Evolutionary conservation across 2,113 vertebrate genomes (phyloP), one percentile per base, ranked within the genome.

Genomic region (Pseudois nayaur): DNA sequence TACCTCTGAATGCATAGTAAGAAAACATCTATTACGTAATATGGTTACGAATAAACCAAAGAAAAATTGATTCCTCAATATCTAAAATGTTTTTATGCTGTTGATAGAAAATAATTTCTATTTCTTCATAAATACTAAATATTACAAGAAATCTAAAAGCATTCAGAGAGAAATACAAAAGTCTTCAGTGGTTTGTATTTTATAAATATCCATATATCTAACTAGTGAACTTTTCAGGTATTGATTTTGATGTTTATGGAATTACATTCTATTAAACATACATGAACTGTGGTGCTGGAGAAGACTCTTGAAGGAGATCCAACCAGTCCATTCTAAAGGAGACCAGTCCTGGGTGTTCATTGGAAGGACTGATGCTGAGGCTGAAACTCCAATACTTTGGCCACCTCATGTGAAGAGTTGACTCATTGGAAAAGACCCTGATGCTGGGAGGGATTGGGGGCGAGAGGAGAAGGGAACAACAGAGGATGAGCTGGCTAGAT

Each of bases 131-230:
- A 92, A 10, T 59, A 93, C 13, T 31, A 84, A 87, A 79, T 59
- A 94, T 14, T 92, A n/a, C 1, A 93, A 95, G 16, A 94, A 57
- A 76, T 82, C 48, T 96, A 94, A 93, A 85, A 88, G 16, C 9
- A 87, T 76, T 94, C 14, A 86, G 78, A 88, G 48, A 93, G 3
- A 94, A 90, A 94, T 57, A 92, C 3, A 88, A 93, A 97, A 96
- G 6, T 95, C 81, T 91, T 40, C 79, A 25, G 36, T 89, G 23
- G 6, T 43, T 87, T 91, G 6, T 81, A 93, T 85, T 96, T 94
- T 79, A 86, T 54, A 94, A 87, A 96, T n/a, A 91, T 45, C 4
- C 48, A 71, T 67, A 92, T 57, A 94, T 55, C 59, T 88, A 95
- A 91, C 19, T 64, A 94, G 79, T 83, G 8, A 23, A 40, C 6